A percentile compares a stretch with the other conserved stretches of the same genome.
Evolutionary conservation across 2,888 invertebrate genomes (phyloP).

Genomic region (Drosophila sordidula): DNA sequence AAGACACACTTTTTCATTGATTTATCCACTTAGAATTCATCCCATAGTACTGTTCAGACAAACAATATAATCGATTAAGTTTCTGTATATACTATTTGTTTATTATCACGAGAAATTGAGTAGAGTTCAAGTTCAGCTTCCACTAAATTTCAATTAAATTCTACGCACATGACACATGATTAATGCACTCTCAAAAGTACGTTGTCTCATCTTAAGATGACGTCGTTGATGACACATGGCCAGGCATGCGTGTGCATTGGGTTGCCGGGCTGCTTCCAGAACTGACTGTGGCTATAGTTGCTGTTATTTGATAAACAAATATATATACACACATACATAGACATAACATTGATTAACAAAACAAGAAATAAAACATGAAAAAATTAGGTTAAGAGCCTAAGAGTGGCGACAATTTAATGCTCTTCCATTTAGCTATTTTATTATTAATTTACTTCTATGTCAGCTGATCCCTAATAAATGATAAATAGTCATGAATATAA

Average conservation of each 20-base stretch:
- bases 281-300: constrained; percentile 2
- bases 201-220: constrained; percentile 29
- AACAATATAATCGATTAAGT: background rate
- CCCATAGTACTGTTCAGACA: background rate
- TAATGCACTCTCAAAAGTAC: constrained; percentile 21
- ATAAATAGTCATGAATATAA: no score
- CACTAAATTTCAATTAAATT: constrained; percentile 27
- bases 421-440: background rate
- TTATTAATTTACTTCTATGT: no score
- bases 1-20: no score
- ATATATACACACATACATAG: constrained; percentile 2
- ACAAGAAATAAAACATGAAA: background rate
- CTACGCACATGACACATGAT: constrained; percentile 32
- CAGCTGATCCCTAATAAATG: no score
- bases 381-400: background rate
- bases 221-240: constrained; percentile 31
- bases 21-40: background rate
- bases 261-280: constrained; percentile 7
- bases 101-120: background rate
- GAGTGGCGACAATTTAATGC: background rate
- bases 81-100: background rate
- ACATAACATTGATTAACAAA: background rate
- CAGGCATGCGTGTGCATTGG: constrained; percentile 18
- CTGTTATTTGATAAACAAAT: constrained; percentile 21
- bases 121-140: constrained; percentile 30